These are phyloP conservation scores for Eurytemora carolleeae DNA, from an alignment of 1,140 invertebrate species.

Conservation along the genomic window DNA sequence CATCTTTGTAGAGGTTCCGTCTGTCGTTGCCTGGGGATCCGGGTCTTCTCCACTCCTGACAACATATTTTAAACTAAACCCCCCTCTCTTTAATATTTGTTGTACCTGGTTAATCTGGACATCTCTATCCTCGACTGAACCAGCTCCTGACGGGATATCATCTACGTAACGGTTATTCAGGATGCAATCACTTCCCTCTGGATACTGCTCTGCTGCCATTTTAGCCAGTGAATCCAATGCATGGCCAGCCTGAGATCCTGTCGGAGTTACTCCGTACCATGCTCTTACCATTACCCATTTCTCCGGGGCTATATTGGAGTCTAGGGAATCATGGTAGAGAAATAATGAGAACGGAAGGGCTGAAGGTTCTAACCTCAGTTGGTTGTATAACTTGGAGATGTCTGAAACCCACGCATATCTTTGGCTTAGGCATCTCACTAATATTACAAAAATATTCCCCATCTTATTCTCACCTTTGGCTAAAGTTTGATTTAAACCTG, in stretches of 20 bases:
- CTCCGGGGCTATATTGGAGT: neutral
- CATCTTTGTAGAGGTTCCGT: neutral
- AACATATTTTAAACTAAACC: neutral
- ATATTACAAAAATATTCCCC: neutral
- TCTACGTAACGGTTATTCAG: neutral
- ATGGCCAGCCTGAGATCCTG: neutral
- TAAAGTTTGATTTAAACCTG: neutral
- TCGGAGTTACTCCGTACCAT: neutral
- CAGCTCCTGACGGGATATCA: neutral
- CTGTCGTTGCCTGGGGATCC: neutral
- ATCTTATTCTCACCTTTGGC: neutral
- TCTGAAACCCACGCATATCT: neutral
- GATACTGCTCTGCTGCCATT: neutral
- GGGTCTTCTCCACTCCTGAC: neutral
- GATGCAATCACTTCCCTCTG: neutral
- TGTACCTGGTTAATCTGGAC: neutral
- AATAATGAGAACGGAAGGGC: neutral
- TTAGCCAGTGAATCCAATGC: neutral
- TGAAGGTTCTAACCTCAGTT: neutral
- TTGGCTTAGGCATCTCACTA: neutral
- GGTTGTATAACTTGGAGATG: neutral
- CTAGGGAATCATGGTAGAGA: neutral
- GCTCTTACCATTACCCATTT: neutral
- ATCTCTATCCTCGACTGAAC: neutral
- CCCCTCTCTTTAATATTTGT: neutral